Conservation (phyloP, 2,113 vertebrate species). For the Hassar affinis region DNA sequence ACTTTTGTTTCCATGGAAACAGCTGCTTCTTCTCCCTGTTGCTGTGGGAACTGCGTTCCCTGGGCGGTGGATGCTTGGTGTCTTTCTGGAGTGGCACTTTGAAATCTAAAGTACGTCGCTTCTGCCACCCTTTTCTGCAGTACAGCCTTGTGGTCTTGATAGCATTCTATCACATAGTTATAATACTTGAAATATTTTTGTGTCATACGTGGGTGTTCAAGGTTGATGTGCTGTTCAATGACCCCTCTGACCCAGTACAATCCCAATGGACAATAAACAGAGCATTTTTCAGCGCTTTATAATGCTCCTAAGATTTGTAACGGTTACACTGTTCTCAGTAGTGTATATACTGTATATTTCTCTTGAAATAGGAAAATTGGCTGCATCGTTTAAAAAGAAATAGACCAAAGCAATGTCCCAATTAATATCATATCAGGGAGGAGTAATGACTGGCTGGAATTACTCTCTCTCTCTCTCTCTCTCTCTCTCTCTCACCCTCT, state of each 20-base stretch:
- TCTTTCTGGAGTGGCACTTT: conserved; percentile 54
- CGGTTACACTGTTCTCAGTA: neutral
- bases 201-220: neutral
- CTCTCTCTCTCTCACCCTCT: too few species aligned
- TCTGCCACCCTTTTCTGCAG: conserved; percentile 41
- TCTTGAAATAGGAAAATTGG: neutral
- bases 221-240: neutral
- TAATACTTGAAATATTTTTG: neutral
- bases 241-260: neutral
- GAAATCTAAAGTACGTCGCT: conserved; percentile 37
- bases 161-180: neutral
- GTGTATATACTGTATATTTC: neutral
- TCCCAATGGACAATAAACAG: neutral
- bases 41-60: conserved; percentile 70
- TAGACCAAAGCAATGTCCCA: neutral
- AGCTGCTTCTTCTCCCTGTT: conserved; percentile 70
- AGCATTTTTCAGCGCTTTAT: neutral
- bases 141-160: conserved; percentile 12
- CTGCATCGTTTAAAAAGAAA: neutral
- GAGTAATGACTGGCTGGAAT: neutral
- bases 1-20: conserved; percentile 79
- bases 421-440: neutral
- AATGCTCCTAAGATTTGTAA: neutral
- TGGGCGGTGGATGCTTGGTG: conserved; percentile 64
- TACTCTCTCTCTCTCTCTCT: too few species aligned